These are phyloP conservation scores for Myocastor coypus DNA, from an alignment of 2,113 vertebrate species.

Conservation along the genomic window DNA sequence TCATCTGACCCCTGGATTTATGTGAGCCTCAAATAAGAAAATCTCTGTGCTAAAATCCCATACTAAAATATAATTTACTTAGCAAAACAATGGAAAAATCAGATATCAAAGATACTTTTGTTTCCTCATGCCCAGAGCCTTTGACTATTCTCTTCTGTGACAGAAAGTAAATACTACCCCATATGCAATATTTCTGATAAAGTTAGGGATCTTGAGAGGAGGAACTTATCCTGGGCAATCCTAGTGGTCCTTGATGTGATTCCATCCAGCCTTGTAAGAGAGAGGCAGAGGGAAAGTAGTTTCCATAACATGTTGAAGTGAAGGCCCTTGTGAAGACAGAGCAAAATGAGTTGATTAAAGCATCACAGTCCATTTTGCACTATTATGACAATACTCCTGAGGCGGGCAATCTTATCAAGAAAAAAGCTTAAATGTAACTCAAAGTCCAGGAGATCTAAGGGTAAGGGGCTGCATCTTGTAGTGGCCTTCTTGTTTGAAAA, in stretches of 20 bases:
- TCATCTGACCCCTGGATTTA: neutral
- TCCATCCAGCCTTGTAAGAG: neutral
- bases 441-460: neutral
- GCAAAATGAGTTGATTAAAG: fast-evolving
- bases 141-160: neutral
- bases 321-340: neutral
- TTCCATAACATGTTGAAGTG: fast-evolving
- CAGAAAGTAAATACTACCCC: neutral
- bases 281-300: neutral
- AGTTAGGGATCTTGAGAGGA: neutral
- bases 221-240: neutral
- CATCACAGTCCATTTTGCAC: neutral
- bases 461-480: neutral
- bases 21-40: neutral
- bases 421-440: neutral
- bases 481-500: neutral
- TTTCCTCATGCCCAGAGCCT: neutral
- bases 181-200: neutral
- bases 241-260: neutral
- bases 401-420: neutral
- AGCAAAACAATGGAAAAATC: neutral
- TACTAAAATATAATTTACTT: neutral
- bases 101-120: neutral
- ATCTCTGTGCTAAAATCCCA: neutral
- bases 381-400: neutral